These are phyloP conservation scores for Torymus tubicola DNA, from an alignment of 2,888 invertebrate species.

Conservation along the genomic window DNA sequence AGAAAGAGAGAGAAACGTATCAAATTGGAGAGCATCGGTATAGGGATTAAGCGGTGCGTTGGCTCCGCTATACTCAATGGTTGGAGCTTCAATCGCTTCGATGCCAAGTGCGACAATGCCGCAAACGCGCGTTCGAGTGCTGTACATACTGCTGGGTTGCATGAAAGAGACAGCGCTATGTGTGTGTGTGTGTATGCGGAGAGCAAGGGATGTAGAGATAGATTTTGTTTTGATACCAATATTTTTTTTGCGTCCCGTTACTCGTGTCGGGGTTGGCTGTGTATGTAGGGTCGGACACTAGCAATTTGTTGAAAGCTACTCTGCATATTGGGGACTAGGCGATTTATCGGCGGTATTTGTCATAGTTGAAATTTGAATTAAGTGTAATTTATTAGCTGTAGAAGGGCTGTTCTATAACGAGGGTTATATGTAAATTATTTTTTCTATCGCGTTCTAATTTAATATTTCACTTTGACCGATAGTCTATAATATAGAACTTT, in stretches of 20 bases:
- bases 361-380: background rate
- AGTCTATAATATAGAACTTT: too few species aligned
- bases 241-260: constrained; percentile 17
- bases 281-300: constrained; percentile 4
- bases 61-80: background rate
- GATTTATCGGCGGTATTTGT: background rate
- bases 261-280: background rate
- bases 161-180: constrained; percentile 34
- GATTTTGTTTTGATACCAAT: constrained; percentile 54
- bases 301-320: constrained; percentile 32
- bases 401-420: background rate
- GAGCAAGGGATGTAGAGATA: background rate
- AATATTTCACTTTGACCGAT: too few species aligned
- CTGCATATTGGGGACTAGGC: constrained; percentile 27
- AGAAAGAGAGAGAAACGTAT: constrained; percentile 33
- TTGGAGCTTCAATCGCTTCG: background rate
- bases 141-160: background rate
- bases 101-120: constrained; percentile 48
- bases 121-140: constrained; percentile 32
- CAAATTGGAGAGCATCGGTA: constrained; percentile 46
- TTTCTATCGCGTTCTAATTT: too few species aligned
- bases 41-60: constrained; percentile 34
- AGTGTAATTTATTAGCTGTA: background rate
- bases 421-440: too few species aligned
- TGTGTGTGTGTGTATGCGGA: background rate